A percentile compares a stretch with the other conserved stretches of the same genome.
phyloP scores from a whole-genome alignment of 2,113 vertebrate genomes.

The Lanius collurio region DNA sequence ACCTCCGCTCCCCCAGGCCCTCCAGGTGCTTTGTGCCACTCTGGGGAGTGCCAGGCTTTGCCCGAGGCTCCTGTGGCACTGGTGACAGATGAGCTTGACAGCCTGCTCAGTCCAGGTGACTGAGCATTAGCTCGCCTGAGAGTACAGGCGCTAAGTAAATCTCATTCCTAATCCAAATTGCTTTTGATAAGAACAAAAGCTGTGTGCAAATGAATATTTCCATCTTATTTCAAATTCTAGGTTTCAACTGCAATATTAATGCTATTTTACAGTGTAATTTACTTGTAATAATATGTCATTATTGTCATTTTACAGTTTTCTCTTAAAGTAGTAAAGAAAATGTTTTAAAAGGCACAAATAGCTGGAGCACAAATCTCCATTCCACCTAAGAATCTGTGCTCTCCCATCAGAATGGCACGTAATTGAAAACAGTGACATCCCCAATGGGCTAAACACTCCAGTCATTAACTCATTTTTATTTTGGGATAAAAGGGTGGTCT shows the following conservation, averaged over 20 bases:
- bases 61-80: background rate
- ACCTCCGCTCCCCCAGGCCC: fast-evolving
- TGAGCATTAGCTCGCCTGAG: background rate
- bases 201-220: conserved; percentile 78
- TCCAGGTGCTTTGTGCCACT: fast-evolving
- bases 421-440: conserved; percentile 76
- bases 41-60: fast-evolving
- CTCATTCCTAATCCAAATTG: conserved; percentile 61
- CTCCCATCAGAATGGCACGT: conserved; percentile 68
- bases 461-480: conserved; percentile 73
- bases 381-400: conserved; percentile 70
- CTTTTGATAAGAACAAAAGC: conserved; percentile 79
- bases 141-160: background rate
- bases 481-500: conserved; percentile 62
- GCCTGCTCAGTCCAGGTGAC: conserved; percentile 37
- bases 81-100: background rate
- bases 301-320: conserved; percentile 81
- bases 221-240: conserved; percentile 82
- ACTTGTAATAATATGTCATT: conserved; percentile 83
- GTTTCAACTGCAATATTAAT: conserved; percentile 80
- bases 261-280: conserved; percentile 80
- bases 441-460: conserved; percentile 66
- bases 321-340: conserved; percentile 81
- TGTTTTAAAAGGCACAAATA: conserved; percentile 76
- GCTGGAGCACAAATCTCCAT: conserved; percentile 70